Evolutionary conservation across 2,888 invertebrate species (phyloP).

Genomic region (Carterocephalus palaemon): DNA sequence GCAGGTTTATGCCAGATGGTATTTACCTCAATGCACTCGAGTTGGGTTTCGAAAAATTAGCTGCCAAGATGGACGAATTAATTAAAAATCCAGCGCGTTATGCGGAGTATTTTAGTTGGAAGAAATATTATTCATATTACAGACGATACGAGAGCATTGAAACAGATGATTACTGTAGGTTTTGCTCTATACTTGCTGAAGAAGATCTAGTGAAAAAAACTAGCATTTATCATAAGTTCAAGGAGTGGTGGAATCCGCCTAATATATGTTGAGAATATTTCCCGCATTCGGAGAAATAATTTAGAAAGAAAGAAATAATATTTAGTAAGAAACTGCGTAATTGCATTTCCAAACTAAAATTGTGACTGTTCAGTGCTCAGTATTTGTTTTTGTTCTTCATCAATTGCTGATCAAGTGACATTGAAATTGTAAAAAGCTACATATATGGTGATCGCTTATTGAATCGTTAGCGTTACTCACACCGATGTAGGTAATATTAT

Average conservation of each 20-base stretch:
- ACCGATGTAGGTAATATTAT: too few relatives aligned
- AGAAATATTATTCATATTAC: constrained; percentile 56
- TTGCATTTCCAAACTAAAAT: too few relatives aligned
- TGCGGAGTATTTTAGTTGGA: constrained; percentile 59
- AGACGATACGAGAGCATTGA: constrained; percentile 42
- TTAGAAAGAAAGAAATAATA: too few relatives aligned
- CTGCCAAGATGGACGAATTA: constrained; percentile 49
- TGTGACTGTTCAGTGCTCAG: too few relatives aligned
- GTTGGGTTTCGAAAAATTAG: constrained; percentile 43
- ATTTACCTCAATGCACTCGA: constrained; percentile 56
- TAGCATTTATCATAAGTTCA: constrained; percentile 47
- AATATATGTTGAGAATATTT: constrained; percentile 27
- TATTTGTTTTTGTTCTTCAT: too few relatives aligned
- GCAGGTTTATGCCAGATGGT: constrained; percentile 64
- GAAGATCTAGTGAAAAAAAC: constrained; percentile 40
- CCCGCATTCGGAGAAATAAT: too few relatives aligned
- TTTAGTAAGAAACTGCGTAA: too few relatives aligned
- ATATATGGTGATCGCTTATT: too few relatives aligned
- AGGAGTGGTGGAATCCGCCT: constrained; percentile 55
- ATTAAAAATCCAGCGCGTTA: constrained; percentile 51
- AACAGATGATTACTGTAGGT: constrained; percentile 59
- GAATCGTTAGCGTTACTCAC: too few relatives aligned
- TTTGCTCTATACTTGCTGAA: constrained; percentile 56
- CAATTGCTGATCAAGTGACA: too few relatives aligned
- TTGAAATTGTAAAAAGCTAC: too few relatives aligned